phyloP scores from a whole-genome alignment of 2,113 vertebrate genomes.

The Mohoua ochrocephala region DNA sequence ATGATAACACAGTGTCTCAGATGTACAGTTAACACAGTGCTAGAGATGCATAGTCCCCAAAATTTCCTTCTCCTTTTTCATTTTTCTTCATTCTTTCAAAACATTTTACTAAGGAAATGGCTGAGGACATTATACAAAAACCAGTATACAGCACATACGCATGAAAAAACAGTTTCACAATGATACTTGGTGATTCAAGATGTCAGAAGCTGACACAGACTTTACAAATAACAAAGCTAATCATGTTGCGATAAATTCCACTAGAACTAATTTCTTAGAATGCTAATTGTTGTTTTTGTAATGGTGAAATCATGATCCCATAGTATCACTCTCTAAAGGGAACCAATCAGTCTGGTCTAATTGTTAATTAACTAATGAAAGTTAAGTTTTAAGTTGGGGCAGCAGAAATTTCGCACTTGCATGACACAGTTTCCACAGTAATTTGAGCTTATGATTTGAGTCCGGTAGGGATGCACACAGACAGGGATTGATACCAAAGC shows the following conservation, averaged over 20 bases:
- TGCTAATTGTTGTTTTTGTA: not conserved
- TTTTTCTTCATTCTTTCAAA: not conserved
- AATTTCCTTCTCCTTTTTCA: not conserved
- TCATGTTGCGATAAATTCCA: not conserved
- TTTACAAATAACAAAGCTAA: not conserved
- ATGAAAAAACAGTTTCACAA: not conserved
- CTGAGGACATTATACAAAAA: not conserved
- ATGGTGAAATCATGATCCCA: not conserved
- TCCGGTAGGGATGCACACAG: not conserved
- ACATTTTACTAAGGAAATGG: not conserved
- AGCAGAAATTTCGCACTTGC: conserved; percentile 36
- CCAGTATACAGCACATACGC: not conserved
- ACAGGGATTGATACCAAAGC: not conserved
- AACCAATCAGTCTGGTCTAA: conserved; percentile 47
- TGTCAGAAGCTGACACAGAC: not conserved
- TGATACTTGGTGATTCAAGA: not conserved
- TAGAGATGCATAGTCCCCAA: not conserved
- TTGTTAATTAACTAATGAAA: conserved; percentile 24
- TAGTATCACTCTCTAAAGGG: conserved; percentile 48
- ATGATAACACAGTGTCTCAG: not conserved
- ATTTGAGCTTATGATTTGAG: not conserved
- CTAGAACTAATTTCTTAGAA: not conserved
- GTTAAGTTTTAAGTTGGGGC: not conserved
- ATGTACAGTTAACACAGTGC: not conserved
- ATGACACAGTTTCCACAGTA: conserved; percentile 1